Evolutionary conservation across 2,113 vertebrate genomes (phyloP).

Genomic region (Alosa alosa): DNA sequence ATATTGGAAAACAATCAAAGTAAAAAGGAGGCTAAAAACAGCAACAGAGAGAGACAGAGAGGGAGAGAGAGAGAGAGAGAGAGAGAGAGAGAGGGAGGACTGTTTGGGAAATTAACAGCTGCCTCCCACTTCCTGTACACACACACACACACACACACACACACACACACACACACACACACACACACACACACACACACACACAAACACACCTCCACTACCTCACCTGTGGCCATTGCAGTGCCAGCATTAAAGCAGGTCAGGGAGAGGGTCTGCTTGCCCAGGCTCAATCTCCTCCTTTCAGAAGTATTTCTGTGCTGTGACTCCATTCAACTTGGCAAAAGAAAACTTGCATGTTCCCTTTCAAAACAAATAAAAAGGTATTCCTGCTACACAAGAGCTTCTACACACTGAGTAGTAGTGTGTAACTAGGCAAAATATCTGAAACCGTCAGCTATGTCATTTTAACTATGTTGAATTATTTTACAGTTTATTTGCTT

Average conservation of each 20-base stretch:
- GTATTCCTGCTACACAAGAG: background rate
- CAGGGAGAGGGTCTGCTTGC: conserved; percentile 6
- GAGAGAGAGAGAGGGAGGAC: background rate
- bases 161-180: background rate
- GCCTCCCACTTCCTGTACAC: background rate
- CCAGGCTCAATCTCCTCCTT: background rate
- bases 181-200: background rate
- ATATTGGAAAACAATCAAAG: background rate
- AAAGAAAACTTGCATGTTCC: conserved; percentile 24
- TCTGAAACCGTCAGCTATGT: background rate
- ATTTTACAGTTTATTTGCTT: conserved; percentile 5
- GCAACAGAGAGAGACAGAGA: background rate
- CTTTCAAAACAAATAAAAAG: conserved; percentile 21
- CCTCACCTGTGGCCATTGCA: background rate
- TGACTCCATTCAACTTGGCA: conserved; percentile 20
- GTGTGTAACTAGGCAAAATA: background rate
- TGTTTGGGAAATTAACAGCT: background rate
- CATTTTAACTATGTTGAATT: background rate
- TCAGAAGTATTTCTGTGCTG: conserved; percentile 31
- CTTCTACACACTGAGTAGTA: background rate
- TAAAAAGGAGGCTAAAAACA: background rate
- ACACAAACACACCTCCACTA: background rate
- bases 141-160: too few relatives aligned
- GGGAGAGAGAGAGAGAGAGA: background rate
- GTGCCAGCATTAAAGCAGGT: background rate